Conservation (phyloP, 2,113 vertebrate genomes). For the Castor canadensis region DNA sequence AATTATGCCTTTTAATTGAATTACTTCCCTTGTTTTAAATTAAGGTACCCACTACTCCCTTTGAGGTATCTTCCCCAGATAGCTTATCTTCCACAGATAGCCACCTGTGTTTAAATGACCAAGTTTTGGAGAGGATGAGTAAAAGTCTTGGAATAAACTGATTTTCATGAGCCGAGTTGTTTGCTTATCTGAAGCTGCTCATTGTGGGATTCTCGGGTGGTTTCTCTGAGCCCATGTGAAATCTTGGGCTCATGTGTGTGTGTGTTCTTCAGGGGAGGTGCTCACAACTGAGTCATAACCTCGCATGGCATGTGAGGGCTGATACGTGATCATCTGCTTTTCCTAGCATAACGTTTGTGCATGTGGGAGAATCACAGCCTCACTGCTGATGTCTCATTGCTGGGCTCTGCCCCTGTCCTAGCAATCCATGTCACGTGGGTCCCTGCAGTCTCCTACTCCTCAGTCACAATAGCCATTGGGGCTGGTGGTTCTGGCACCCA, state of each 20-base stretch:
- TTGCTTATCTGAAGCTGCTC: not conserved
- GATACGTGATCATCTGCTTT: not conserved
- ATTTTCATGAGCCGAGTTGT: not conserved
- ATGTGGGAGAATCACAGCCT: not conserved
- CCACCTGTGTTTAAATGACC: not conserved
- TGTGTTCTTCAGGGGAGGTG: not conserved
- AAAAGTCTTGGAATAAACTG: not conserved
- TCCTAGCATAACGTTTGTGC: not conserved
- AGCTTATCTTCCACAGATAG: not conserved
- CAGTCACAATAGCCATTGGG: not conserved
- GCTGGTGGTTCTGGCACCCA: rapidly evolving
- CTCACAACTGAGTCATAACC: too few relatives aligned
- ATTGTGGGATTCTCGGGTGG: not conserved
- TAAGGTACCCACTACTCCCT: not conserved
- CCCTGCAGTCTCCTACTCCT: not conserved
- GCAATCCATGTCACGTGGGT: too few relatives aligned
- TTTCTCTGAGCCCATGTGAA: not conserved
- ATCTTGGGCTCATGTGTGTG: not conserved
- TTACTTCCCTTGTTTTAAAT: not conserved
- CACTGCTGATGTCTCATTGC: not conserved
- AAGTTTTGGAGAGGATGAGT: not conserved
- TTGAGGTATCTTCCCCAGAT: not conserved
- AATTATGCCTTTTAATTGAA: not conserved
- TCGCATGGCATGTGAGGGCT: not conserved
- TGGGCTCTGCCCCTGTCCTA: not conserved